phyloP scores from a whole-genome alignment of 23 tunicate species.

The Diplosoma virens region DNA sequence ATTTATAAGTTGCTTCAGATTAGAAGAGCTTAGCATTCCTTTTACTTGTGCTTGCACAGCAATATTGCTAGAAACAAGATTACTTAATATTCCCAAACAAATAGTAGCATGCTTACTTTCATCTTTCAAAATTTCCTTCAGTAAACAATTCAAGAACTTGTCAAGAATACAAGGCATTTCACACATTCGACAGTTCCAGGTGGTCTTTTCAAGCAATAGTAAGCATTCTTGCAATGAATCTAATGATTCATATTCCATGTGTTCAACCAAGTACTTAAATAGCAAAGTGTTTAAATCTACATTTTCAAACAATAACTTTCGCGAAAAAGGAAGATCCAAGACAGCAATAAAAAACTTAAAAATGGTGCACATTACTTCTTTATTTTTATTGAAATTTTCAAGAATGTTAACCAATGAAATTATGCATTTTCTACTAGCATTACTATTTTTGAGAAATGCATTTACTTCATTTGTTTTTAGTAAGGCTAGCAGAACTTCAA shows the following conservation, averaged over 20 bases:
- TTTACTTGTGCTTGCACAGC: slow-evolving; percentile 62
- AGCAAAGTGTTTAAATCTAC: neutral
- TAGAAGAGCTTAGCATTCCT: slow-evolving; percentile 28
- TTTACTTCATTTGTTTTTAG: slow-evolving; percentile 15
- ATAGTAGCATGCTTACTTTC: slow-evolving; percentile 23
- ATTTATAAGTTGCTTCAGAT: slow-evolving; percentile 37
- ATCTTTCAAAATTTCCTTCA: slow-evolving; percentile 26
- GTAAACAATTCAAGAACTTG: slow-evolving; percentile 31
- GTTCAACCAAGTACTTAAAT: neutral
- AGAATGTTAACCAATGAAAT: slow-evolving; percentile 6
- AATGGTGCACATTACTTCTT: slow-evolving; percentile 32
- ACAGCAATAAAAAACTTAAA: slow-evolving; percentile 26
- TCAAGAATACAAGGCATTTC: slow-evolving; percentile 22
- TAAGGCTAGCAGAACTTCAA: slow-evolving; percentile 31
- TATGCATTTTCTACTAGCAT: slow-evolving; percentile 19
- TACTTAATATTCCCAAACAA: slow-evolving; percentile 49
- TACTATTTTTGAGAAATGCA: slow-evolving; percentile 9
- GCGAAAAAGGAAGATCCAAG: slow-evolving; percentile 2
- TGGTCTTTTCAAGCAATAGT: slow-evolving; percentile 36
- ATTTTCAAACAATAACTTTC: neutral
- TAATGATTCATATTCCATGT: neutral
- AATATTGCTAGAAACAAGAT: slow-evolving; percentile 45
- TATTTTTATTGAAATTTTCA: slow-evolving; percentile 10
- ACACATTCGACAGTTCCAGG: slow-evolving; percentile 8
- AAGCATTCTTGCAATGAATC: slow-evolving; percentile 10